Percentiles rank a stretch among this genome's conserved stretches.
Conservation (phyloP, 2,888 invertebrate genomes). For the Galerucella pusilla region DNA sequence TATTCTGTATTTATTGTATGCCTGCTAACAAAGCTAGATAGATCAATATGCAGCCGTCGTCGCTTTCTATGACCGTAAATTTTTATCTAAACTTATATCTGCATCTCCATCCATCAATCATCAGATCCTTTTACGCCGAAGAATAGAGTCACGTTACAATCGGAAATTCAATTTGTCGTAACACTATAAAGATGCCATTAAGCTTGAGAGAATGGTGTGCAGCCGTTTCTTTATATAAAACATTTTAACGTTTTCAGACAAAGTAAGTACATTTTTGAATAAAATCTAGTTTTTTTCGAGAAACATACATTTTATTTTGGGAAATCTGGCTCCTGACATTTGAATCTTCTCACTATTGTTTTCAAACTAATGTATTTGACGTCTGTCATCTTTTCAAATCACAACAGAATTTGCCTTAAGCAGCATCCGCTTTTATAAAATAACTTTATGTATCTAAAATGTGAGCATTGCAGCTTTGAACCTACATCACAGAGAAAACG, state of each 20-base stretch:
- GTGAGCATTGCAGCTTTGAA: background rate
- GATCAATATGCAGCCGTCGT: background rate
- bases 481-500: background rate
- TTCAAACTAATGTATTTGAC: no score
- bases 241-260: background rate
- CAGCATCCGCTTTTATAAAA: no score
- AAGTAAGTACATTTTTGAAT: background rate
- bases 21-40: no score
- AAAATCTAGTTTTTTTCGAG: background rate
- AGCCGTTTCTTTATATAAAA: background rate
- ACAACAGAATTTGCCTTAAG: no score
- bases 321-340: no score
- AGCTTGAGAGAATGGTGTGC: background rate
- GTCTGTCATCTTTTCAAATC: no score
- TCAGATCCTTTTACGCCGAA: background rate
- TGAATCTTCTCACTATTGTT: no score
- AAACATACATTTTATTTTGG: no score
- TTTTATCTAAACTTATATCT: background rate
- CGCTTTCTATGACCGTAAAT: background rate
- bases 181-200: background rate
- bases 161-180: conserved; percentile 2
- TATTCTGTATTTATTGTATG: no score
- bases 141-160: background rate
- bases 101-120: background rate
- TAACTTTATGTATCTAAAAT: background rate